phyloP scores from a whole-genome alignment of 2,797 vertebrate species.

The Poeciliopsis presidionis region DNA sequence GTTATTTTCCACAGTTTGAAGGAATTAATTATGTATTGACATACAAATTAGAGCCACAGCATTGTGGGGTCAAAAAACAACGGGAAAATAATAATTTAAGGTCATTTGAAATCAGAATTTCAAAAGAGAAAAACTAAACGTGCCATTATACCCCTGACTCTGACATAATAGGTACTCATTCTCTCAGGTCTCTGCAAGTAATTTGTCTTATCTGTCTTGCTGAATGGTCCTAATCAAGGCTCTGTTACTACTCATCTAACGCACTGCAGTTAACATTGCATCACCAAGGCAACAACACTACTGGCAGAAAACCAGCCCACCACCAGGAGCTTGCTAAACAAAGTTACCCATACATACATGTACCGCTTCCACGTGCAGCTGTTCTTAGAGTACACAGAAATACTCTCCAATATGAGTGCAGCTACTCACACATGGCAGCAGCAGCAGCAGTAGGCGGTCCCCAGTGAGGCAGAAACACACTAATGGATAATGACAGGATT shows the following conservation, averaged over 20 bases:
- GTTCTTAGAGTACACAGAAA: conserved; percentile 18
- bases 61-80: background rate
- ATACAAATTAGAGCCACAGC: background rate
- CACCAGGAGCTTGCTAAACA: conserved; percentile 23
- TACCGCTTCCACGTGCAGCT: conserved; percentile 12
- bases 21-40: background rate
- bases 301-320: conserved; percentile 30
- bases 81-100: background rate
- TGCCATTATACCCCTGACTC: background rate
- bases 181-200: background rate
- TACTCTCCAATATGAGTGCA: conserved; percentile 26
- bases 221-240: conserved; percentile 40
- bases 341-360: conserved; percentile 19
- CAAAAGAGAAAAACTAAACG: background rate
- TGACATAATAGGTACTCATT: background rate
- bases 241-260: conserved; percentile 42
- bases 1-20: background rate
- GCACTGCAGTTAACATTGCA: conserved; percentile 33
- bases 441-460: conserved; percentile 58
- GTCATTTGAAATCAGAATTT: conserved; percentile 3
- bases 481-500: conserved; percentile 75
- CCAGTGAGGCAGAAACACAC: conserved; percentile 62
- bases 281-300: conserved; percentile 25
- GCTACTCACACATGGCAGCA: conserved; percentile 34
- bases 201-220: conserved; percentile 29